These are phyloP conservation scores for Listrodromus nycthemerus DNA, from an alignment of 2,888 invertebrate species.

Conservation along the genomic window DNA sequence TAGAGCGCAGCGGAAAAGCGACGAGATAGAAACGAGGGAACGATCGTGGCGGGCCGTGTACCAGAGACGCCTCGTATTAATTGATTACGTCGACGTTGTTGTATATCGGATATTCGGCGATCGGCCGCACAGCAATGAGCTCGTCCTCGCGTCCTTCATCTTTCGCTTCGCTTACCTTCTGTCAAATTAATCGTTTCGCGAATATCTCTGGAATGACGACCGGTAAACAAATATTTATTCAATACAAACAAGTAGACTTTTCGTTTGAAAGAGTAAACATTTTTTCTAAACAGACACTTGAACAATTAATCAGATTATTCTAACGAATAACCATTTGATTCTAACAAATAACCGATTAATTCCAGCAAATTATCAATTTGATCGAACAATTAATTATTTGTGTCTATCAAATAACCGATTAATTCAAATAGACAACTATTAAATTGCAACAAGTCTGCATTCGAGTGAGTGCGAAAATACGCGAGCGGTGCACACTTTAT, in stretches of 20 bases:
- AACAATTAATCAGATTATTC: no score
- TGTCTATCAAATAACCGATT: no score
- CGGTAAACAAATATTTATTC: no score
- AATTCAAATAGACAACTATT: no score
- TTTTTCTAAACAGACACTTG: no score
- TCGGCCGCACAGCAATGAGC: conserved; percentile 22
- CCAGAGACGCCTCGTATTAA: conserved; percentile 43
- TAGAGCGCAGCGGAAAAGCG: background rate
- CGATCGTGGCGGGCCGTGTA: conserved; percentile 34
- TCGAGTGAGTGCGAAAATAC: background rate
- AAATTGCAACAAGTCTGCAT: no score
- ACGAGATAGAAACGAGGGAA: conserved; percentile 18
- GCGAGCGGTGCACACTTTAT: background rate
- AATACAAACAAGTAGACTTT: no score
- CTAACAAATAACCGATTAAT: no score
- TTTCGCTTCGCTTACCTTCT: background rate
- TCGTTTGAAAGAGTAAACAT: no score
- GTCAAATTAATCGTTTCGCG: background rate
- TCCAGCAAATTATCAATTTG: no score
- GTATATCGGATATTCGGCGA: conserved; percentile 32
- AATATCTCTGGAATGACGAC: background rate
- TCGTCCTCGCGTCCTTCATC: conserved; percentile 13
- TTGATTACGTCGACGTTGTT: conserved; percentile 41
- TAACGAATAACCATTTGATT: no score
- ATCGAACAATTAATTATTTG: no score